Percentiles rank a stretch among this genome's conserved stretches.
Conservation (phyloP, 92 coral and sea anemone species). For the Ricordea florida region DNA sequence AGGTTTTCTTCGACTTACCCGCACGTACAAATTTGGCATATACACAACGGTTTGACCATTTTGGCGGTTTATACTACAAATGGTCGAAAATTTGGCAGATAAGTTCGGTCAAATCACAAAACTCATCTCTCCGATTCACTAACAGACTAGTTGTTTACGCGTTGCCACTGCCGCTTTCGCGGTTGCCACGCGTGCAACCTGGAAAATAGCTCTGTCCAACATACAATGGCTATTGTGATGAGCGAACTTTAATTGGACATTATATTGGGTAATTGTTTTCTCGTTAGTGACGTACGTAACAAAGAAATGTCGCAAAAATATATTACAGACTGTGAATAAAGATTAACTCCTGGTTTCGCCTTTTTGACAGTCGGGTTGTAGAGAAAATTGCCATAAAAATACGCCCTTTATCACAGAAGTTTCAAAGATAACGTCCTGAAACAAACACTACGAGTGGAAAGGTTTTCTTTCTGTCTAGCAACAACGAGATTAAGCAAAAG, state of each 20-base stretch:
- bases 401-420: too few relatives aligned
- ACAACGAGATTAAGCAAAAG: too few relatives aligned
- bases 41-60: constrained; percentile 87
- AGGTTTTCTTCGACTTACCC: constrained; percentile 75
- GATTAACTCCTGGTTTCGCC: too few relatives aligned
- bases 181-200: constrained; percentile 66
- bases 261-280: constrained; percentile 21
- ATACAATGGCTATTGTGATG: constrained; percentile 8
- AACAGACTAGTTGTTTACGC: constrained; percentile 25
- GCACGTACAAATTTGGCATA: constrained; percentile 98
- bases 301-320: neutral
- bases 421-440: too few relatives aligned
- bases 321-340: neutral
- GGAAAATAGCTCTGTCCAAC: constrained; percentile 20
- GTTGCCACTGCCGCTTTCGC: constrained; percentile 62
- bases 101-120: constrained; percentile 12
- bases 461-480: too few relatives aligned
- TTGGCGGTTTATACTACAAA: neutral
- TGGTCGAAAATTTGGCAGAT: constrained; percentile 8
- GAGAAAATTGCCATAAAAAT: too few relatives aligned
- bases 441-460: too few relatives aligned
- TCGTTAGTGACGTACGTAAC: neutral
- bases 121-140: neutral
- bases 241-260: constrained; percentile 21
- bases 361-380: too few relatives aligned